Base-by-base conservation (phyloP, 2,888 invertebrate genomes). In the Corythucha ciliata region DNA sequence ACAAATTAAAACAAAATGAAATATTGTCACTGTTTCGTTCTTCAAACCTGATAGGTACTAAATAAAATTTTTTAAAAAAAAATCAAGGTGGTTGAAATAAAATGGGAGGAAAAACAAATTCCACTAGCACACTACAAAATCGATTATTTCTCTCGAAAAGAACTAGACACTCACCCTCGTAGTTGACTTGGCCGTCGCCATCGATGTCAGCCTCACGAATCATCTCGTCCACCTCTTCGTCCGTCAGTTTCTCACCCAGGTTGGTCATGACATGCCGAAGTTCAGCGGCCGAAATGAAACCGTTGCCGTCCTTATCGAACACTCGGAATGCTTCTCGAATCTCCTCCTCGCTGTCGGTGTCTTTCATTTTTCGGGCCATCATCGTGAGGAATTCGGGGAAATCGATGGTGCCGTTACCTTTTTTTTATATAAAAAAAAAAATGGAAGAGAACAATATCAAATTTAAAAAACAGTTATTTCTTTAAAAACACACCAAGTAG, bases 311-410 rank as follows among this genome's bases (percentile, higher is more conserved):
- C 77, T 96, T 94, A 78, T 97, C 96, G 75, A 97, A 96, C 65
- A 92, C 94, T 75, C 94, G 83, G 84, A 96, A 90, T 64, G 96
- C 96, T 74, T 97, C 96, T 72, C 94, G 84, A 72, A 97, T 94
- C 75, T 97, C 96, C 73, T 96, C 94, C 79, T 94, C 94, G 71
- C 92, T 89, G 76, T 98, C 97, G 62, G 96, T 96, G 77, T 97
- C 96, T 74, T 97, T 96, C 93, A 97, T 96, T 81, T 97, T 98
- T 69, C 96, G 83, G 67, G 97, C 97, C 97, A 98, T 98, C 96
- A 98, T 97, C 70, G 96, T 96, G 67, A 98, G 81, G 79, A 98
- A 98, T 76, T 98, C 97, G 65, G 96, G 96, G 75, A 98, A 98
- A 77, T 98, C 97, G 74, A 98, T 97, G 71, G 96, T 97, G 68